These are phyloP conservation scores for Drosophila ezoana DNA, from an alignment of 2,888 invertebrate genomes.

Conservation along the genomic window DNA sequence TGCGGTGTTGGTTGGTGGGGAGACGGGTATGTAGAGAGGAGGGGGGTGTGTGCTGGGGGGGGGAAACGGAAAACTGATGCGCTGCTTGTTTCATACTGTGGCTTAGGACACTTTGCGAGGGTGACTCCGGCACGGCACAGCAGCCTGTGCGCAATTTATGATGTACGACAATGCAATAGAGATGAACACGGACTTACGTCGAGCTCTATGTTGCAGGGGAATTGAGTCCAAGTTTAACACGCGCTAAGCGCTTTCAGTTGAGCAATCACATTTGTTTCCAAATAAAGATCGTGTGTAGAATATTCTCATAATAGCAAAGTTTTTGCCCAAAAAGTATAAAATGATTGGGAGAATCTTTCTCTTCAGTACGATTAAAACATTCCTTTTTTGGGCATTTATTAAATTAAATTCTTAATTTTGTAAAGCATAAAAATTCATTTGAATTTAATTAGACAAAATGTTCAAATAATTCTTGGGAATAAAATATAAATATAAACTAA, in stretches of 20 bases:
- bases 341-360: too few species aligned
- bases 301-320: too few species aligned
- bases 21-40: background rate
- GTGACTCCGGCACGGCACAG: slow-evolving; percentile 32
- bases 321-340: too few species aligned
- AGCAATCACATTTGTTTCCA: background rate
- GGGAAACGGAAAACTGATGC: slow-evolving; percentile 50
- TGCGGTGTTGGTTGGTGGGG: slow-evolving; percentile 35
- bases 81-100: slow-evolving; percentile 53
- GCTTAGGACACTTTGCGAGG: slow-evolving; percentile 62
- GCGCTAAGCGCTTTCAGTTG: background rate
- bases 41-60: too few species aligned
- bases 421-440: too few species aligned
- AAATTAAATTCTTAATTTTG: too few species aligned
- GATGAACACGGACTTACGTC: slow-evolving; percentile 18
- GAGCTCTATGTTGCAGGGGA: background rate
- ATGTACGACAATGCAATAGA: slow-evolving; percentile 54
- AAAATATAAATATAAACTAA: too few species aligned
- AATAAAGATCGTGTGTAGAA: background rate
- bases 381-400: too few species aligned
- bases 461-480: too few species aligned
- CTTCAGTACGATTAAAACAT: too few species aligned
- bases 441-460: too few species aligned
- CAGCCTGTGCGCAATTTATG: slow-evolving; percentile 77
- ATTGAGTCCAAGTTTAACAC: background rate